Percentiles rank a stretch among this genome's conserved stretches.
Conservation (phyloP, 2,888 invertebrate genomes). For the Callosobruchus maculatus region DNA sequence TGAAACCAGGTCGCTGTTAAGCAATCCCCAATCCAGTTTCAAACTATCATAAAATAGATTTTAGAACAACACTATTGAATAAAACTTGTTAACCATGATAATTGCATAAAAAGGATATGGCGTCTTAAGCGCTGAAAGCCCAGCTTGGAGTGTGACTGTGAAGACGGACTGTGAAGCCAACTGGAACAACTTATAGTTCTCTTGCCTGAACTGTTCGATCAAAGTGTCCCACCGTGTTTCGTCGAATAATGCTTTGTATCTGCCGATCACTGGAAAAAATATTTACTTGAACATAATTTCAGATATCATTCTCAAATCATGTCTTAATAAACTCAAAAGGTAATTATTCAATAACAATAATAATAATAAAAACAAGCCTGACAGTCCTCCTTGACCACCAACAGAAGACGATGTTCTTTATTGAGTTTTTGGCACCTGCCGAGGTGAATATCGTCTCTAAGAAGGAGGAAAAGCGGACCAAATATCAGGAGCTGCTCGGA, state of each 20-base stretch:
- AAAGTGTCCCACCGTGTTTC: constrained; percentile 76
- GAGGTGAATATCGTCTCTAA: no score
- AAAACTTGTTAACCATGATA: not conserved
- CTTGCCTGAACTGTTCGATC: constrained; percentile 86
- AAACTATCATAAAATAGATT: no score
- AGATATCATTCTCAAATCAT: not conserved
- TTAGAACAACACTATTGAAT: no score
- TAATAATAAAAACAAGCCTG: constrained; percentile 4
- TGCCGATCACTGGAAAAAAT: constrained; percentile 56
- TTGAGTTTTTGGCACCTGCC: no score
- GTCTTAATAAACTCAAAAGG: not conserved
- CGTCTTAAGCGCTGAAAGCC: constrained; percentile 92
- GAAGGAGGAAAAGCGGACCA: no score
- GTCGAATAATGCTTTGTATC: constrained; percentile 66
- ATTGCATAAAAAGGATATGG: constrained; percentile 62
- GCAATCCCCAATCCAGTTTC: no score
- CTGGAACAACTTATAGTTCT: constrained; percentile 93
- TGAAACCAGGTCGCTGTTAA: no score
- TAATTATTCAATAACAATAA: not conserved
- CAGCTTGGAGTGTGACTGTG: constrained; percentile 88
- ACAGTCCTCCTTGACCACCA: no score
- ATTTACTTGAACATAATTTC: not conserved
- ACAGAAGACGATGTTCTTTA: no score
- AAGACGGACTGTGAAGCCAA: constrained; percentile 88
- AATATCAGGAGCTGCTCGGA: no score